Base-by-base conservation (phyloP, 2,888 invertebrate species). In the Ceraclea dissimilis region DNA sequence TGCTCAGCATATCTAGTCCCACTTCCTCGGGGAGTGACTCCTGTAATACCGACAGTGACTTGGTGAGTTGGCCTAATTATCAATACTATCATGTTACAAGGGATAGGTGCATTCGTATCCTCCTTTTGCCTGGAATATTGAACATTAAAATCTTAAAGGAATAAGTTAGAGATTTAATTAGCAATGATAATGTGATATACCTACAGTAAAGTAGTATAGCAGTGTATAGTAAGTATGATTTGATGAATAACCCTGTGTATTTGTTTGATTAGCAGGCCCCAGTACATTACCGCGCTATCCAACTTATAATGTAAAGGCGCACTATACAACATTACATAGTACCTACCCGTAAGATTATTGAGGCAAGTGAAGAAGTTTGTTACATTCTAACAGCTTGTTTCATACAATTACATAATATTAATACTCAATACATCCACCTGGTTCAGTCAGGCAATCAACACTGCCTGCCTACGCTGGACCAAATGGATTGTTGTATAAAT, bases 41-140 rank as follows among this genome's bases (percentile, higher is more conserved):
- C 47, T 56, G 57, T 48, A 57, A 59, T 46, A 59, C 65, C 54
- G 69, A 68, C 64, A 67, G 67, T 56, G 71, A 71, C 5, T 67
- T 66, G 65, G 70, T 70, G 20, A 63, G 66, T 61, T 43, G 19
- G 4, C 13, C 2, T 8, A 8, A 31, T 34, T 33, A 31, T 31
- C 31, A 31, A 31, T 31, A 8, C 11, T 11, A 8, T 31, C 11
- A 31, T 11, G n/a, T n/a, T n/a, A n/a, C n/a, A n/a, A n/a, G n/a
- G n/a, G n/a, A n/a, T n/a, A n/a, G n/a, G n/a, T n/a, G n/a, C n/a
- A n/a, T n/a, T n/a, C n/a, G n/a, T n/a, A n/a, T n/a, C n/a, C n/a
- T n/a, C n/a, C n/a, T n/a, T n/a, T n/a, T n/a, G n/a, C n/a, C n/a
- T n/a, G n/a, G n/a, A n/a, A n/a, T n/a, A n/a, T n/a, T n/a, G n/a